Conservation (phyloP, 1,140 invertebrate species). For the Drosophila simulans region DNA sequence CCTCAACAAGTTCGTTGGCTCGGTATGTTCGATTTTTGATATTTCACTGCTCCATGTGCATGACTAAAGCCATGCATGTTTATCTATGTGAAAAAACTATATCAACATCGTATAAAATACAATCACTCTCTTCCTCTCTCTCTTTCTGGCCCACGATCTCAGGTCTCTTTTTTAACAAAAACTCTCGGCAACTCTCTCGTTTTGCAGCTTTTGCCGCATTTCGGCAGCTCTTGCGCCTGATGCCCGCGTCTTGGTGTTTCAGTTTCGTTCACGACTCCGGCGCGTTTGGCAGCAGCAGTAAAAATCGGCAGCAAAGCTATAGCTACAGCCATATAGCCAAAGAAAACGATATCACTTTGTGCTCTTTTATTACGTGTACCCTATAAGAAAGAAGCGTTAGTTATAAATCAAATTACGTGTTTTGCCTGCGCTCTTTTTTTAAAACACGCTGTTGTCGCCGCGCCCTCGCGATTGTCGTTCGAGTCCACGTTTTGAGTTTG, state of each 20-base stretch:
- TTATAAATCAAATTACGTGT: conserved; percentile 73
- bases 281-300: conserved; percentile 63
- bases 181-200: conserved; percentile 4
- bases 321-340: conserved; percentile 6
- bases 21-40: conserved; percentile 23
- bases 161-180: neutral
- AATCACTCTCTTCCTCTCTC: conserved; percentile 5
- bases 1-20: conserved; percentile 50
- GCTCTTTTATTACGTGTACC: conserved; percentile 48
- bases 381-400: conserved; percentile 39
- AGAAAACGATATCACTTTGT: conserved; percentile 38
- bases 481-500: conserved; percentile 27
- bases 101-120: conserved; percentile 42
- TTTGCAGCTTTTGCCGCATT: conserved; percentile 46
- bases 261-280: conserved; percentile 73
- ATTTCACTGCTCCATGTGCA: conserved; percentile 29
- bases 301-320: conserved; percentile 26
- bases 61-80: conserved; percentile 43
- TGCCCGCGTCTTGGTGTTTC: conserved; percentile 54
- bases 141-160: conserved; percentile 5
- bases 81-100: conserved; percentile 36
- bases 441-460: conserved; percentile 17
- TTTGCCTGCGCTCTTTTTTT: conserved; percentile 37
- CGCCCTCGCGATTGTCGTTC: conserved; percentile 19
- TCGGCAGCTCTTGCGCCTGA: conserved; percentile 54